These are phyloP conservation scores for Diaphora mendica DNA, from an alignment of 2,888 invertebrate genomes.

Conservation along the genomic window DNA sequence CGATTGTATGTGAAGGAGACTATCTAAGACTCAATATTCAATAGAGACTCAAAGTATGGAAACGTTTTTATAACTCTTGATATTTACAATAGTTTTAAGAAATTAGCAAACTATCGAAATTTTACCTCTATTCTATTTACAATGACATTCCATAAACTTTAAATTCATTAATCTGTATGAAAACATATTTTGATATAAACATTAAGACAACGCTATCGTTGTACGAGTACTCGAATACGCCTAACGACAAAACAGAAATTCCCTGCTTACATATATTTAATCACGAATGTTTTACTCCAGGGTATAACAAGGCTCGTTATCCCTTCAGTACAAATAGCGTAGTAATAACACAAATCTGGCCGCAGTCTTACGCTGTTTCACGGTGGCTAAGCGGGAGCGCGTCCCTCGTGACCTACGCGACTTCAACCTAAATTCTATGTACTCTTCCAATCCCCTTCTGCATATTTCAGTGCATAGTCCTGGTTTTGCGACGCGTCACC, in stretches of 20 bases:
- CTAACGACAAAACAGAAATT: not conserved
- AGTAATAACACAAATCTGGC: conserved; percentile 32
- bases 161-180: no score
- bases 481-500: conserved; percentile 39
- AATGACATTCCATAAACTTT: no score
- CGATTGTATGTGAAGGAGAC: no score
- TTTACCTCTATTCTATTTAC: no score
- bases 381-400: conserved; percentile 40
- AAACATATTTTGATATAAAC: not conserved
- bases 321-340: conserved; percentile 14
- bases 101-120: no score
- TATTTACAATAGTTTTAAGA: no score
- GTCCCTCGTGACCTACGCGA: conserved; percentile 25
- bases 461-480: conserved; percentile 56
- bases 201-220: not conserved
- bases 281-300: not conserved
- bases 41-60: no score
- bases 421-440: conserved; percentile 44
- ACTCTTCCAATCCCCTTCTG: conserved; percentile 40
- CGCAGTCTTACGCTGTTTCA: conserved; percentile 40
- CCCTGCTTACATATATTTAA: not conserved
- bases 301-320: conserved; percentile 16
- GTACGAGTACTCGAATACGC: not conserved
- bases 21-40: no score
- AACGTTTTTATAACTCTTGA: no score